Evolutionary conservation across 2,888 invertebrate species (phyloP), one percentile per base, ranked within the genome.

Genomic region (Drosophila parthenogenetica): DNA sequence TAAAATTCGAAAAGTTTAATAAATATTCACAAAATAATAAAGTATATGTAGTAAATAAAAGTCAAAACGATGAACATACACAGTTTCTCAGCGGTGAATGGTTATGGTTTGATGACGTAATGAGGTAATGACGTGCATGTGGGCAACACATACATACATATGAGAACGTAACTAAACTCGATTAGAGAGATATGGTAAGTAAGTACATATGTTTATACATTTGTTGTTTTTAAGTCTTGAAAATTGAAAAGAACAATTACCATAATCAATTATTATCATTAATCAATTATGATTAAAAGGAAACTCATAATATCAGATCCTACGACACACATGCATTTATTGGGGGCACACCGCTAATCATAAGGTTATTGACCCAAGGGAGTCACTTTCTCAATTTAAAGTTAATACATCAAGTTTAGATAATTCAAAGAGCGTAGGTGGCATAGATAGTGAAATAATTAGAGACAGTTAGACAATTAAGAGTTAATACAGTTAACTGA

Each of bases 311-410:
- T 32, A 42, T 54, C 54, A 19, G 42, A 42, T 54, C 54, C 29
- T 43, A 54, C 29, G 25, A 42, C 53, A 53, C 17, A 55, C 54
- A 55, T 55, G 54, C 54, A 55, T 55, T 49, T 19, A 35, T 35
- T 35, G 19, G 54, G 32, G 10, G 42, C 32, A 43, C 32, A 35
- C 19, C 19, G 32, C 43, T 45, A 43, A 35, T 22, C 13, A n/a
- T 29, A 29, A 45, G 1, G 19, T 42, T 43, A 43, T 43, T 32
- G 29, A 54, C 17, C 19, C 14, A 7, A 49, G 7, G 29, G 8
- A 29, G 29, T 29, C n/a, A 58, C 10, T 16, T 17, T 49, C 13
- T 49, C 17, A 13, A 25, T 39, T 10, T 29, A 19, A 14, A 8
- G 29, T n/a, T 25, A 16, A 29, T n/a, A 51, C 32, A 51, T 43